Evolutionary conservation across 2,113 vertebrate genomes (phyloP).

Genomic region (Puma concolor): DNA sequence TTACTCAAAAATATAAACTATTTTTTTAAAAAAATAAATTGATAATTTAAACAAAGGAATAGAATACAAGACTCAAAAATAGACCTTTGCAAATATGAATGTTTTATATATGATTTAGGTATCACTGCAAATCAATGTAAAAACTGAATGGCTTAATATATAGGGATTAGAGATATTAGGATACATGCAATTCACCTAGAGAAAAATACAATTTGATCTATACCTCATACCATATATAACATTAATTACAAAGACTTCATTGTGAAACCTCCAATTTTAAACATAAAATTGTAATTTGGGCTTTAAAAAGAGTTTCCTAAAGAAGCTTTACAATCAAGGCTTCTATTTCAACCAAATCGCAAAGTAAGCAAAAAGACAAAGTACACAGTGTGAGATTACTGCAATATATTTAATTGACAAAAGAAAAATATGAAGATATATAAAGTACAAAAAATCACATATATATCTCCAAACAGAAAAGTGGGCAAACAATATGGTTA

Average conservation of each 20-base stretch:
- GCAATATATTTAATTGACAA: neutral
- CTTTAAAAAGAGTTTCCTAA: neutral
- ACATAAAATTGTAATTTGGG: neutral
- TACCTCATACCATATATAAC: neutral
- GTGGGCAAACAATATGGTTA: neutral
- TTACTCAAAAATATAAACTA: neutral
- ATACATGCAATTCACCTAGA: neutral
- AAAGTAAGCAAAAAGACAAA: neutral
- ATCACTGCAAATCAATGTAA: neutral
- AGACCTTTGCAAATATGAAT: neutral
- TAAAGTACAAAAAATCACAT: neutral
- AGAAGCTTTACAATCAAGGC: neutral
- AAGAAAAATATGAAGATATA: neutral
- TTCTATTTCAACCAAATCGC: conserved; percentile 27
- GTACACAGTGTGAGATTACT: neutral
- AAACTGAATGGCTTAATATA: neutral
- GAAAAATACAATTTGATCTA: neutral
- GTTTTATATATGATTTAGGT: neutral
- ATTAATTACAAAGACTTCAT: neutral
- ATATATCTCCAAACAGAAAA: neutral
- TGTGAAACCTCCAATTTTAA: neutral
- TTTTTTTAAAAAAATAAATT: neutral
- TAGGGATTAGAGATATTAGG: neutral
- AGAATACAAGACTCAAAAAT: neutral
- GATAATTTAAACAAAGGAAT: neutral